phyloP scores from a whole-genome alignment of 2,888 invertebrate genomes.

The Pyrrhia umbra region DNA sequence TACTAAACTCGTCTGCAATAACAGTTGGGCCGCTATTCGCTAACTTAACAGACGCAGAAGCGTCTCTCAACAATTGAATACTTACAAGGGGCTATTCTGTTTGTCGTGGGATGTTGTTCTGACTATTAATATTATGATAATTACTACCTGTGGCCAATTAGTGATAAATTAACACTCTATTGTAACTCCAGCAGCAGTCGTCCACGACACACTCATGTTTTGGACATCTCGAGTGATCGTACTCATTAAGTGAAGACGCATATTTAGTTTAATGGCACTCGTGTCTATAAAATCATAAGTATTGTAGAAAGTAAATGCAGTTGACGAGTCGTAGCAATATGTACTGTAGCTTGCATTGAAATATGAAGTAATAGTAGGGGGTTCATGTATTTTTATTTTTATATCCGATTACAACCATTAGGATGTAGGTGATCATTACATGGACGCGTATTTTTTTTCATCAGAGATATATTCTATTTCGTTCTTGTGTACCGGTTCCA shows the following conservation, averaged over 20 bases:
- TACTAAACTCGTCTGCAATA: slow-evolving; percentile 43
- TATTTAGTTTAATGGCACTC: slow-evolving; percentile 58
- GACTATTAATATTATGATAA: slow-evolving; percentile 57
- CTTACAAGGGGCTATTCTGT: slow-evolving; percentile 50
- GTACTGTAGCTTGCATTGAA: slow-evolving; percentile 65
- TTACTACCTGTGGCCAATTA: slow-evolving; percentile 65
- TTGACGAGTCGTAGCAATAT: slow-evolving; percentile 65
- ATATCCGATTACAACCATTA: slow-evolving; percentile 79
- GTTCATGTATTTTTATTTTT: slow-evolving; percentile 86
- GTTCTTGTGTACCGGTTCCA: slow-evolving; percentile 85
- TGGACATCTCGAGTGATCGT: slow-evolving; percentile 40
- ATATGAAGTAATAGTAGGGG: slow-evolving; percentile 63
- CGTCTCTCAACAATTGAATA: slow-evolving; percentile 39
- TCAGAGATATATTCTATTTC: slow-evolving; percentile 69
- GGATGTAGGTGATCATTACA: slow-evolving; percentile 73
- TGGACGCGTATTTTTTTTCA: slow-evolving; percentile 75
- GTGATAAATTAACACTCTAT: slow-evolving; percentile 57
- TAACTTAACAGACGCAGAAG: slow-evolving; percentile 54
- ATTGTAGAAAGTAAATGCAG: slow-evolving; percentile 69
- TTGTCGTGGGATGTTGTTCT: slow-evolving; percentile 61
- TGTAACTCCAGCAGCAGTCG: slow-evolving; percentile 63
- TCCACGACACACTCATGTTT: slow-evolving; percentile 54
- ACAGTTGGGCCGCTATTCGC: slow-evolving; percentile 56
- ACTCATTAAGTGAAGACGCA: slow-evolving; percentile 48
- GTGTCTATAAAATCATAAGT: slow-evolving; percentile 62